These are phyloP conservation scores for Prochilodus magdalenae DNA, from an alignment of 2,113 vertebrate species.

Conservation along the genomic window DNA sequence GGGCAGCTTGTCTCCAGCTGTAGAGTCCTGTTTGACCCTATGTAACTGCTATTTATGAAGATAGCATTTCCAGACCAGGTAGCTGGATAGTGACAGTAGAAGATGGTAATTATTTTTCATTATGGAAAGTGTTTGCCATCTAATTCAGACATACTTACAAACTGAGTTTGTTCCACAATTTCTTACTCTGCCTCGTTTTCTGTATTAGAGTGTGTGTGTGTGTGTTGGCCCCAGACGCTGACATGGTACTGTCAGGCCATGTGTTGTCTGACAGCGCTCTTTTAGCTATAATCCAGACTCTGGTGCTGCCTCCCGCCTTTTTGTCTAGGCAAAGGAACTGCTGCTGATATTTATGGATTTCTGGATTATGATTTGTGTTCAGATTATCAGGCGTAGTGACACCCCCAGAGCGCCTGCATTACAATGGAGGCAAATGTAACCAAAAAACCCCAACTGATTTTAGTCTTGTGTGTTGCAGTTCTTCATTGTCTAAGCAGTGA, in stretches of 20 bases:
- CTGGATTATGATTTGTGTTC: not conserved
- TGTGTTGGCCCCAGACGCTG: constrained; percentile 3
- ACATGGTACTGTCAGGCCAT: not conserved
- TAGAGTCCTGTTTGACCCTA: no score
- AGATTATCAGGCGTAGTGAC: not conserved
- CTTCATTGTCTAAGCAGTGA: not conserved
- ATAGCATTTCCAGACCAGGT: not conserved
- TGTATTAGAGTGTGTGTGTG: no score
- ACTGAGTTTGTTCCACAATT: not conserved
- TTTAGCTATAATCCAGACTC: not conserved
- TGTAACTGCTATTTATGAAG: not conserved
- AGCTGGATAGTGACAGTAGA: not conserved
- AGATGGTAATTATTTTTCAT: constrained; percentile 25
- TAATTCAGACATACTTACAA: not conserved
- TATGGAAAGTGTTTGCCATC: constrained; percentile 26
- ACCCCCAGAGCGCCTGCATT: not conserved
- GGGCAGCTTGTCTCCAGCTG: no score
- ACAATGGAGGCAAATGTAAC: not conserved
- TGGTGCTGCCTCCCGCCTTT: not conserved
- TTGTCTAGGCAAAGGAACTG: not conserved
- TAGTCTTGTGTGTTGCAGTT: not conserved
- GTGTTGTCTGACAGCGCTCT: not conserved
- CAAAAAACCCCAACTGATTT: not conserved
- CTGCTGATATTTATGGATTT: not conserved
- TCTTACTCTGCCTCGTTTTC: not conserved